phyloP scores from a whole-genome alignment of 2,797 vertebrate genomes.

The Mycteria americana region DNA sequence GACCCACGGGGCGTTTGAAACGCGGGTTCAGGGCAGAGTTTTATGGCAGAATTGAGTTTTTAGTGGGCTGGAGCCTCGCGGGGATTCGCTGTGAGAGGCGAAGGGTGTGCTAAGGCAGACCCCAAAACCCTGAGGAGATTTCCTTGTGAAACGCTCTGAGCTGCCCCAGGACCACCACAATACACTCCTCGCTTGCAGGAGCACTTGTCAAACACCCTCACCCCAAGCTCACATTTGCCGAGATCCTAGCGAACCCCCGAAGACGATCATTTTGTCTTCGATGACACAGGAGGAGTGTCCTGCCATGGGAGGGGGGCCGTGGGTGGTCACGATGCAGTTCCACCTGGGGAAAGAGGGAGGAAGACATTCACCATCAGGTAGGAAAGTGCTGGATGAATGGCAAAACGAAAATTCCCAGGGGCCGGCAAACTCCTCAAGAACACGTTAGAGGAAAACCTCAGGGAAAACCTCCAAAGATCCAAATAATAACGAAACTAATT shows the following conservation, averaged over 20 bases:
- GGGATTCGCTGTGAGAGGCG: rapidly evolving
- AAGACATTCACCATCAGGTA: background rate
- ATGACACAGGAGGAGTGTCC: slow-evolving; percentile 97
- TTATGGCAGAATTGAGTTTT: background rate
- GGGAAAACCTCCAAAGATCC: background rate
- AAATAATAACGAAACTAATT: background rate
- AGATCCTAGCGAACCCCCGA: slow-evolving; percentile 94
- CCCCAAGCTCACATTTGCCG: slow-evolving; percentile 89
- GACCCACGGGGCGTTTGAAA: rapidly evolving
- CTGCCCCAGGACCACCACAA: rapidly evolving
- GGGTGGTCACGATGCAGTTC: slow-evolving; percentile 98
- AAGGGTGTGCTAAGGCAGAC: background rate
- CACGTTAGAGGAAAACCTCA: background rate
- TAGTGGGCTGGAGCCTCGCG: rapidly evolving
- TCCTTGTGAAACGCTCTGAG: rapidly evolving
- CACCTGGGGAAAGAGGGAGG: slow-evolving; percentile 79
- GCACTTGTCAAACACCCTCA: background rate
- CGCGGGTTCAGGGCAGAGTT: rapidly evolving
- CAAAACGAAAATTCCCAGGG: background rate
- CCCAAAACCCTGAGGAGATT: background rate
- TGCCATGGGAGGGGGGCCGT: slow-evolving; percentile 96
- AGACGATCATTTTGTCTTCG: slow-evolving; percentile 94
- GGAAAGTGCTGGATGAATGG: background rate
- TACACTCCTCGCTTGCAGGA: background rate
- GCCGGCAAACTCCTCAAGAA: background rate